Base-by-base conservation (phyloP, 2,797 vertebrate species). In the Danionella dracula region DNA sequence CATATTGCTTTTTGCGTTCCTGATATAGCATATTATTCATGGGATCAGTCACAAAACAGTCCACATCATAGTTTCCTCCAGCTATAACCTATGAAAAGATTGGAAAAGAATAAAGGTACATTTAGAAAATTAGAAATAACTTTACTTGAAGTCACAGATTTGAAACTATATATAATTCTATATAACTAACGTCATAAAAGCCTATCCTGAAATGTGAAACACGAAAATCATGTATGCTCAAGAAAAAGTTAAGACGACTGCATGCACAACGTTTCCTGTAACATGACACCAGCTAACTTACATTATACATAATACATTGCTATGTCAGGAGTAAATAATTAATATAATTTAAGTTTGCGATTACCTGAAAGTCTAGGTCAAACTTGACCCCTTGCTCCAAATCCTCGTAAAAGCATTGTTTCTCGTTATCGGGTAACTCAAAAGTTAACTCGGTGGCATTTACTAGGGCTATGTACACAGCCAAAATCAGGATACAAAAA, bases 1-100 rank as follows among this genome's bases (percentile, higher is more conserved):
- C 94, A 0, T 95, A 93, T 68, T 93, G 94, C 77, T 92, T 93
- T 85, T 90, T 93, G 68, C 83, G 86, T 74, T 93, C 92, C 40
- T 86, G 84, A 70, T 96, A 97, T 75, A 96, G 74, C 2, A 81
- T 68, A 16, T 86, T 88, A 56, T 89, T 80, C 0, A 62, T 34
- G 1, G 94, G 93, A 70, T 94, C 92, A 0, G 90, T 88, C 69
- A 95, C 84, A 0, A 88, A 90, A 78, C 93, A 93, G 84, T 97
- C 93, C 9, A 97, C 92, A 0, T 96, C 94, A 0, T 95, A 96
- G 88, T 94, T 93, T 1, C 94, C 93, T 10, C 94, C 94, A 0
- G 88, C 79, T 74, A 95, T 92, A 20, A 96, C 94, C 94, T 96
- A 68, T 10, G 15, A 21, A n/a, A n/a, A n/a, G n/a, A n/a, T n/a